Evolutionary conservation across 1,140 invertebrate genomes (phyloP), one percentile per base, ranked within the genome.

Genomic region (Calycopis cecrops): DNA sequence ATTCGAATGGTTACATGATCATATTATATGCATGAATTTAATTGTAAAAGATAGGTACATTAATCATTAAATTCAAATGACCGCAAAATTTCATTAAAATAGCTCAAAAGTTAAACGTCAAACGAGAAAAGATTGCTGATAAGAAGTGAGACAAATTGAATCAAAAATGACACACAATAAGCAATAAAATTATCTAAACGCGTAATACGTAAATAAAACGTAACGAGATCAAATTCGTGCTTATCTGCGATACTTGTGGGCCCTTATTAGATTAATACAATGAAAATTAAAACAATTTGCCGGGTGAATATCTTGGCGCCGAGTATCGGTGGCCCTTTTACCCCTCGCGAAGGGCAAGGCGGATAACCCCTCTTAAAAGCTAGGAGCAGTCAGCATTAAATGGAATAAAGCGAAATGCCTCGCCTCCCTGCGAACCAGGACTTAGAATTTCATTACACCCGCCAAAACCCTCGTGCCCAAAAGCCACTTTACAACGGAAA

Each of bases 241-340:
- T 84, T 86, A 84, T 86, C 82, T 76, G 65, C 60, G 67, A 59
- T 62, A 71, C 70, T 81, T 80, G 80, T 75, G 79, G 80, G 76
- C 64, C 68, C 79, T 82, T 84, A 86, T 84, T 84, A 82, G 70
- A 83, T 84, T 83, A 86, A 84, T 84, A 84, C 80, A 83, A 86
- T 86, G 80, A 86, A 86, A 88, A 88, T 88, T 87, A 88, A 88
- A 88, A 88, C 85, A 88, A 88, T 88, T 88, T 88, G 85, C 85
- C 83, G 81, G 85, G 86, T 88, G 85, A 87, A 87, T 88, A 87
- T 88, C 87, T 87, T 83, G 76, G 79, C 77, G 71, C 74, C 54
- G 65, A 78, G 75, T 85, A 82, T 85, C 82, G 76, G 76, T 81
- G 79, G 79, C 80, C 83, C 78, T 76, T 83, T 82, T 81, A 81